A percentile compares a stretch with the other conserved stretches of the same genome.
Conservation (phyloP, 1,140 invertebrate genomes). For the Mycetomoellerius zeteki region DNA sequence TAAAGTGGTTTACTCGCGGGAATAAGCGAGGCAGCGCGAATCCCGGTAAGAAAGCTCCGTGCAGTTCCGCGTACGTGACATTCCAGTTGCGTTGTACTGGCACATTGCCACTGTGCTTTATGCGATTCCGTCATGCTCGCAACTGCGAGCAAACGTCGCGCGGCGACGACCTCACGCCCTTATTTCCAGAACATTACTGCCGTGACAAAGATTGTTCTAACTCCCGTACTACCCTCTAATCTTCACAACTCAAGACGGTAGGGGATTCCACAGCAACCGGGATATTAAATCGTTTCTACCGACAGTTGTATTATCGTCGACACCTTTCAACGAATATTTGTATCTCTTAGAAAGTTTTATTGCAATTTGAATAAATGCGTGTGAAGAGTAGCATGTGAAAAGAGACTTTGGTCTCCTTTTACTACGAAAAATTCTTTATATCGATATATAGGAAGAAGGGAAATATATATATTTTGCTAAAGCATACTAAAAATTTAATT, state of each 20-base stretch:
- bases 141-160: constrained; percentile 30
- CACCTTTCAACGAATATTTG: background rate
- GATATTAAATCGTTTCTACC: constrained; percentile 47
- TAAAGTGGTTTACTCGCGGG: constrained; percentile 51
- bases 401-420: too few relatives aligned
- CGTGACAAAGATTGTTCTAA: constrained; percentile 31
- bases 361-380: background rate
- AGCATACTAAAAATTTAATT: too few relatives aligned
- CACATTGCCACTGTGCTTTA: constrained; percentile 73
- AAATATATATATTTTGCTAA: too few relatives aligned
- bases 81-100: constrained; percentile 70
- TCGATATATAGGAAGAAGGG: too few relatives aligned
- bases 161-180: constrained; percentile 28
- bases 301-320: background rate
- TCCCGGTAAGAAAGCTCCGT: constrained; percentile 62
- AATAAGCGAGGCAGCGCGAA: constrained; percentile 57
- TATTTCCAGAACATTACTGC: constrained; percentile 56
- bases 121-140: constrained; percentile 62
- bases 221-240: constrained; percentile 16
- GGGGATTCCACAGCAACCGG: background rate
- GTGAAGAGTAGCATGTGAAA: background rate
- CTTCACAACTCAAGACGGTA: background rate
- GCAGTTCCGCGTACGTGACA: constrained; percentile 66
- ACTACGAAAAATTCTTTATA: too few relatives aligned
- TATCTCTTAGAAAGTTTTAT: background rate